phyloP scores from a whole-genome alignment of 2,113 vertebrate species.

The Psammodynastes pulverulentus region DNA sequence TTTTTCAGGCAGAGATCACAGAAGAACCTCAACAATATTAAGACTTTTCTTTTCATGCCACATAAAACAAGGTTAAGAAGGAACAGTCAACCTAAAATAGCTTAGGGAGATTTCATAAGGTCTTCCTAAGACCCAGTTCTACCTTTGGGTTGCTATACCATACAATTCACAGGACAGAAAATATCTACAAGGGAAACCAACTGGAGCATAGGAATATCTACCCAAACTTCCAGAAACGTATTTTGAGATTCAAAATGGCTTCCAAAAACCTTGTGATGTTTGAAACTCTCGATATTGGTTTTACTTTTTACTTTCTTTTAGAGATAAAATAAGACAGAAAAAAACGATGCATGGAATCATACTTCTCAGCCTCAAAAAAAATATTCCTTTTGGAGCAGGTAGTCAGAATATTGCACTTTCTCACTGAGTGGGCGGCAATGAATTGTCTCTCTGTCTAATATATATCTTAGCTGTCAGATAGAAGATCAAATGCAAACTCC shows the following conservation, averaged over 20 bases:
- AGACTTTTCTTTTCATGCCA: background rate
- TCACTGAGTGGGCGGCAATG: background rate
- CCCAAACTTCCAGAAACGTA: slow-evolving; percentile 2
- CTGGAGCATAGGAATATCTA: background rate
- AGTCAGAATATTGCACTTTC: background rate
- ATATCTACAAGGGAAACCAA: slow-evolving; percentile 10
- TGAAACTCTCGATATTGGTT: background rate
- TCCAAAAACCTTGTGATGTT: slow-evolving; percentile 18
- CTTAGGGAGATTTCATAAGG: background rate
- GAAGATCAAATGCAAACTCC: background rate
- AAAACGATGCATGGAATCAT: background rate
- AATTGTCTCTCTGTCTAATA: background rate
- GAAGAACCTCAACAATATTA: background rate
- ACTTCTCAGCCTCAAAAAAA: background rate
- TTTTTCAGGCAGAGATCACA: slow-evolving; percentile 3
- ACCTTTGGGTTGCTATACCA: background rate
- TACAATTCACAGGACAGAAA: background rate
- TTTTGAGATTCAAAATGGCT: background rate
- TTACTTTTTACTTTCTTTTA: background rate
- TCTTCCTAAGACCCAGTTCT: background rate
- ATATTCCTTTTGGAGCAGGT: background rate
- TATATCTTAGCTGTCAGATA: background rate
- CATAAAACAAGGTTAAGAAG: slow-evolving; percentile 19
- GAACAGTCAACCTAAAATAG: slow-evolving; percentile 15
- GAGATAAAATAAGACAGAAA: background rate